phyloP scores from a whole-genome alignment of 2,888 invertebrate species.

The Tineola bisselliella region DNA sequence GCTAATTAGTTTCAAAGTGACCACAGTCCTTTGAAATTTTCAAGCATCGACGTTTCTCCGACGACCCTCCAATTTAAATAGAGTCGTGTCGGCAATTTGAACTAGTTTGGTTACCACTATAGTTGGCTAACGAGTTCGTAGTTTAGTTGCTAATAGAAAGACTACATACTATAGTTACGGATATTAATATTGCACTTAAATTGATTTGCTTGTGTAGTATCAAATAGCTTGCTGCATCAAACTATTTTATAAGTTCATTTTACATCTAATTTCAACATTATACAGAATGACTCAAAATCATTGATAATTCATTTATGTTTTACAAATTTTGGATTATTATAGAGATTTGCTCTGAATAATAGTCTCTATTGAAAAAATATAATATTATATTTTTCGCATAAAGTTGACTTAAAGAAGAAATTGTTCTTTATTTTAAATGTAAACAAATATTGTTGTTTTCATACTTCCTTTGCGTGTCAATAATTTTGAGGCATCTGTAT shows the following conservation, averaged over 20 bases:
- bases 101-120: slow-evolving; percentile 42
- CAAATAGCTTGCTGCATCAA: slow-evolving; percentile 68
- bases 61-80: slow-evolving; percentile 44
- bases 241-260: slow-evolving; percentile 17
- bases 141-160: slow-evolving; percentile 48
- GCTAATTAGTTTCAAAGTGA: slow-evolving; percentile 63
- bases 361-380: no score
- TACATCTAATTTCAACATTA: no score
- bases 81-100: slow-evolving; percentile 46
- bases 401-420: no score
- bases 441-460: no score
- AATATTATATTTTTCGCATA: no score
- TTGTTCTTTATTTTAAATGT: no score
- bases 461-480: no score
- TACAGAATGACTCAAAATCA: no score
- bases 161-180: slow-evolving; percentile 31
- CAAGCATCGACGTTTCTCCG: slow-evolving; percentile 50
- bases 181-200: slow-evolving; percentile 34
- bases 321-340: no score
- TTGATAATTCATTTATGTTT: no score
- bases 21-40: slow-evolving; percentile 61
- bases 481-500: neutral
- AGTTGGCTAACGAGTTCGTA: slow-evolving; percentile 43
- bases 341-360: no score
- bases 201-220: slow-evolving; percentile 51